Percentiles rank a stretch among this genome's conserved stretches.
Evolutionary conservation across 2,797 vertebrate genomes (phyloP).

Genomic region (Myotis daubentonii): DNA sequence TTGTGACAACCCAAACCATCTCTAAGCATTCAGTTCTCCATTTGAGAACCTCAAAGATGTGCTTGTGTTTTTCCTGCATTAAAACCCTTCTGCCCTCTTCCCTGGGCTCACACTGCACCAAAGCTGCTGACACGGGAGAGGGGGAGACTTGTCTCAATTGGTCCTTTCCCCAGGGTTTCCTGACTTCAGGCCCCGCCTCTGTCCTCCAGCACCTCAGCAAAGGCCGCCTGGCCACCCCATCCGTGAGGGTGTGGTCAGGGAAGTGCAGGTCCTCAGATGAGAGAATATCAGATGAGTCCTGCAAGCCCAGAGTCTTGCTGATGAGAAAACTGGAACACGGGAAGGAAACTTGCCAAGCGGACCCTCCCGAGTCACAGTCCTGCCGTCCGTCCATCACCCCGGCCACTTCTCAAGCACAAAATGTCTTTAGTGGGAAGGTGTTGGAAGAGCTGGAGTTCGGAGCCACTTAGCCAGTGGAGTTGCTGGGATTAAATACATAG

Average conservation of each 20-base stretch:
- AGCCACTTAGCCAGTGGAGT: background rate
- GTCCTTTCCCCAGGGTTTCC: background rate
- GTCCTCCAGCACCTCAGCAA: background rate
- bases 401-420: background rate
- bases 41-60: background rate
- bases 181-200: background rate
- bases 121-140: fast-evolving
- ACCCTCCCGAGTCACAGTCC: background rate
- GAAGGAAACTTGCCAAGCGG: background rate
- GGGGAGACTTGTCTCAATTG: background rate
- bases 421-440: background rate
- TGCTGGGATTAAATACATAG: background rate
- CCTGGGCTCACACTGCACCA: background rate
- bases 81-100: too few relatives aligned
- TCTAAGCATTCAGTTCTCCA: background rate
- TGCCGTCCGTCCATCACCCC: background rate
- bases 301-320: background rate
- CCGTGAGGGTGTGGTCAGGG: background rate
- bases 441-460: background rate
- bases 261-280: background rate
- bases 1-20: background rate
- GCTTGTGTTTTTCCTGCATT: background rate
- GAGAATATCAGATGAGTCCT: background rate
- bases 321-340: background rate
- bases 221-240: fast-evolving